phyloP scores from a whole-genome alignment of 2,797 vertebrate genomes.

The Acanthopagrus latus region DNA sequence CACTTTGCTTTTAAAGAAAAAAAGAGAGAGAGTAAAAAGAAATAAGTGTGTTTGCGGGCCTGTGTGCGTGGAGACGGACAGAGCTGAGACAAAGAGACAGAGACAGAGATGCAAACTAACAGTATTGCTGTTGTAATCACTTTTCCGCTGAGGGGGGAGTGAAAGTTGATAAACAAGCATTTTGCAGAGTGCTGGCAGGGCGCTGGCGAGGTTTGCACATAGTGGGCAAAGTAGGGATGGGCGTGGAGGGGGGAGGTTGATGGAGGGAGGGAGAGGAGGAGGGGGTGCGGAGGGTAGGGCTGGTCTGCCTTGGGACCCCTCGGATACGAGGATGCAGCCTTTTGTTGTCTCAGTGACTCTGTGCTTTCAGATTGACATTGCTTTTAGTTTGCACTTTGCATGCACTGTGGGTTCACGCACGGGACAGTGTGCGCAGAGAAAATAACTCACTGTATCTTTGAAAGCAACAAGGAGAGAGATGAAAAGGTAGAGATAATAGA shows the following conservation, averaged over 20 bases:
- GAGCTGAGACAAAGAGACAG: slow-evolving; percentile 55
- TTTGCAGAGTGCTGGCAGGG: slow-evolving; percentile 76
- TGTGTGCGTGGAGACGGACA: slow-evolving; percentile 17
- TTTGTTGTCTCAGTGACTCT: slow-evolving; percentile 59
- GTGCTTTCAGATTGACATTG: slow-evolving; percentile 20
- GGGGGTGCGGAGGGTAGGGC: neutral
- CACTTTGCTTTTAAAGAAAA: slow-evolving; percentile 32
- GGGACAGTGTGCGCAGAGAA: slow-evolving; percentile 18
- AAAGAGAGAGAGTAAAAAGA: neutral
- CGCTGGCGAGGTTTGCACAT: slow-evolving; percentile 55
- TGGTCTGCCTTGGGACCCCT: slow-evolving; percentile 38
- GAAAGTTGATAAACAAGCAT: slow-evolving; percentile 85
- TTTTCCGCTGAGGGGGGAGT: slow-evolving; percentile 60
- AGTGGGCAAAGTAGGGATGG: slow-evolving; percentile 39
- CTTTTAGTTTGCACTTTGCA: slow-evolving; percentile 28
- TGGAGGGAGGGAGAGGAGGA: slow-evolving; percentile 5
- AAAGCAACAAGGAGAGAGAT: slow-evolving; percentile 31
- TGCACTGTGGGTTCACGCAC: slow-evolving; percentile 35
- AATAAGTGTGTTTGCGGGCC: slow-evolving; percentile 4
- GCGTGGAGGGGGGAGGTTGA: neutral
- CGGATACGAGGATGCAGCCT: slow-evolving; percentile 39
- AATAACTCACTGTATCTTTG: slow-evolving; percentile 13
- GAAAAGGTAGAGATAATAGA: slow-evolving; percentile 38
- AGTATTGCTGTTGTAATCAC: slow-evolving; percentile 82
- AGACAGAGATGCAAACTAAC: slow-evolving; percentile 68